These are phyloP conservation scores for Falco concolor DNA, from an alignment of 2,797 vertebrate genomes.

Conservation along the genomic window DNA sequence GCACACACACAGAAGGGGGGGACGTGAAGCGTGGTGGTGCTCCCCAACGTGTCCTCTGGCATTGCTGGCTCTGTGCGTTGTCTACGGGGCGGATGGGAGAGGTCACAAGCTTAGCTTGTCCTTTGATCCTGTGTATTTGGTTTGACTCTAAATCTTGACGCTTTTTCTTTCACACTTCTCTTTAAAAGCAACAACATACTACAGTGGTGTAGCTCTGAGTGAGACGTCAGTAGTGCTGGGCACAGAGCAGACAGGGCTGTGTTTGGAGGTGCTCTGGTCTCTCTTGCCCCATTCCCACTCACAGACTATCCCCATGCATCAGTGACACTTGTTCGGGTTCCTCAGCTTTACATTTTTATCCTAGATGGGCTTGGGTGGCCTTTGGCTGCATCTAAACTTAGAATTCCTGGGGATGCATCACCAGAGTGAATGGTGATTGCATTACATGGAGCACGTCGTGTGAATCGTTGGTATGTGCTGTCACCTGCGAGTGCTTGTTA, in stretches of 20 bases:
- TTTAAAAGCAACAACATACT: not conserved
- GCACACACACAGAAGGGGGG: too few relatives aligned
- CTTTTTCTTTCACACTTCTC: not conserved
- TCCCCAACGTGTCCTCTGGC: not conserved
- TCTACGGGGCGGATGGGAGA: not conserved
- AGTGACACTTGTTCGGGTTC: not conserved
- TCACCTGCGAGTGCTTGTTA: not conserved
- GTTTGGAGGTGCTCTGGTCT: not conserved
- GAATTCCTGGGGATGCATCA: not conserved
- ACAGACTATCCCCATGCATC: not conserved
- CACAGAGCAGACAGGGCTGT: not conserved
- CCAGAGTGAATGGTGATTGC: not conserved
- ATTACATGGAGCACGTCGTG: not conserved
- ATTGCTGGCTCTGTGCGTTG: not conserved
- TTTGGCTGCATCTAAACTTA: not conserved
- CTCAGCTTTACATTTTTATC: not conserved
- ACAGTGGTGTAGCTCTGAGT: not conserved
- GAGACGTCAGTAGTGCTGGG: not conserved
- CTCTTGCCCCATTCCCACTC: not conserved
- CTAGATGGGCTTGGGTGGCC: not conserved
- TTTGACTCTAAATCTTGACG: not conserved
- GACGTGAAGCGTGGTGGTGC: accelerated
- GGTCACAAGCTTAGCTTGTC: not conserved
- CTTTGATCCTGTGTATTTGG: accelerated
- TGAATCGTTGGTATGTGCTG: not conserved